Base-by-base conservation (phyloP, 1,140 invertebrate genomes). In the Platyscapa corneri region DNA sequence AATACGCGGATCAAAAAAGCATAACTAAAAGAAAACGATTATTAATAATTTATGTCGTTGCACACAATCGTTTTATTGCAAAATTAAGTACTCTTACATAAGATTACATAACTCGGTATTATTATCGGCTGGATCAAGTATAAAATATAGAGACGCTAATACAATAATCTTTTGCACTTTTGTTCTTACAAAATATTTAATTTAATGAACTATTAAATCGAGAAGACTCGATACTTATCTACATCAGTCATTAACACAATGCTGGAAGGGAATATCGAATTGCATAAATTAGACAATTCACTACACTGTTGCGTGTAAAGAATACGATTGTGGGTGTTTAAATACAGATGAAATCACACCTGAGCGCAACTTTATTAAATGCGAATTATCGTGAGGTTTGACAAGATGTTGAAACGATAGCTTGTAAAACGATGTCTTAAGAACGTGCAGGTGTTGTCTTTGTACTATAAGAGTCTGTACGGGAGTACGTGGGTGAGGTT, bases 321-420 rank as follows among this genome's bases (percentile, higher is more conserved):
- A 37, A 23, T 23, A 34, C n/a, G 5, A 16, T 42, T 27, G 80
- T 86, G 85, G 80, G 80, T 83, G 80, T 86, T 77, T 86, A 37
- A 70, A 82, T 79, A 65, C 80, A 60, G 74, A 86, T 79, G 85
- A 42, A 82, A 82, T 86, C 79, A 46, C 67, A 23, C 20, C 27
- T 39, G 67, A 74, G 34, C 49, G 72, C 60, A 81, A 85, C 65
- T 81, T 64, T 75, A 85, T 85, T 82, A 77, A 67, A 77, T 65
- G 46, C 20, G 74, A 86, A 86, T 86, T 86, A 86, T 82, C 79
- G 77, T 53, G 20, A 67, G 79, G 53, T 78, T 80, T 53, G 67
- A 65, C 65, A 56, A 86, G 78, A 86, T 86, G 84, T 82, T 82
- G 84, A 86, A 86, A 86, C 79, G 79, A 86, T 81, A 81, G 64